Evolutionary conservation across 2,113 vertebrate species (phyloP).

Genomic region (Tachysurus vachellii): DNA sequence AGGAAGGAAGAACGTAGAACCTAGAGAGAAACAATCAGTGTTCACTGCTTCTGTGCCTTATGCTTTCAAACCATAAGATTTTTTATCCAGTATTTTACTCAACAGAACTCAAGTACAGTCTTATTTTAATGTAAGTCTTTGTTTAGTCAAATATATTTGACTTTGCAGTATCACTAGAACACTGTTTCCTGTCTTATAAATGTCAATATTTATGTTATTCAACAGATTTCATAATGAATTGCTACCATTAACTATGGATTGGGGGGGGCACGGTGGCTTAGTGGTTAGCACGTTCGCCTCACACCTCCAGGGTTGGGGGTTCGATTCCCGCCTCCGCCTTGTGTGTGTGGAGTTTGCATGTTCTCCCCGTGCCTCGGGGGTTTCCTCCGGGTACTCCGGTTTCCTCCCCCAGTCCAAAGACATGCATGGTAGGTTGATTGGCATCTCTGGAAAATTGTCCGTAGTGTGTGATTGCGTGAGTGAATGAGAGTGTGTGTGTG

Average conservation of each 20-base stretch:
- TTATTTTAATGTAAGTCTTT: background rate
- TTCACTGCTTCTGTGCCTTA: background rate
- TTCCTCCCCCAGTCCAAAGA: no score
- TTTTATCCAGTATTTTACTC: background rate
- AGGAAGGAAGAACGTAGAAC: conserved; percentile 15
- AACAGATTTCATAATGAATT: background rate
- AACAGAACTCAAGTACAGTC: background rate
- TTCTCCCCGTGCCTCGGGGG: no score
- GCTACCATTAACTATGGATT: background rate
- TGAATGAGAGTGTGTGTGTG: no score
- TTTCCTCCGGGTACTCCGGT: no score
- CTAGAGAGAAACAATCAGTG: background rate
- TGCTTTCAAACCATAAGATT: background rate
- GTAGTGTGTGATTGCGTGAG: no score
- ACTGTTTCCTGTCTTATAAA: background rate
- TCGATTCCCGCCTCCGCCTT: no score
- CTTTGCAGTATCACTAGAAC: background rate
- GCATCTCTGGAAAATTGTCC: no score
- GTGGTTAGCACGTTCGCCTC: no score
- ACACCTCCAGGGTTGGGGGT: no score
- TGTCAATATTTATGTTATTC: background rate
- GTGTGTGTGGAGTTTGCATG: no score
- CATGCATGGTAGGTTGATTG: no score
- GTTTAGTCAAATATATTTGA: background rate
- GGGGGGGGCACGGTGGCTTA: no score